Conservation (phyloP, 2,113 vertebrate species). For the Hemiscyllium ocellatum region DNA sequence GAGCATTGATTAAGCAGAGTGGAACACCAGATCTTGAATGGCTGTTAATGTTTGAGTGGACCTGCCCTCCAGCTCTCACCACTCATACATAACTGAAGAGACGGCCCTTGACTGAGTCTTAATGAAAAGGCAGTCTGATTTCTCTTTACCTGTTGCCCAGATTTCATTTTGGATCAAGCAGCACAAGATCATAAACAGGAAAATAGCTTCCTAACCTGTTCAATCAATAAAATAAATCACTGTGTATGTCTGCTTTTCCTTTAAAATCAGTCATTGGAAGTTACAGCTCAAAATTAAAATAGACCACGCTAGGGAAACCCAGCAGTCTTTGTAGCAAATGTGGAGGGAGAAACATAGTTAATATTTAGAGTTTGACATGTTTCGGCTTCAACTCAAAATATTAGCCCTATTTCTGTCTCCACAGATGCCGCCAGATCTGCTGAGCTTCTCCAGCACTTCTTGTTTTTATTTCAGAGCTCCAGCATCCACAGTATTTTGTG, state of each 20-base stretch:
- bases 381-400: no score
- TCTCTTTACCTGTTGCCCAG: not conserved
- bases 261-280: not conserved
- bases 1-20: not conserved
- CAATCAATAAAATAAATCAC: not conserved
- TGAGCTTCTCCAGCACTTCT: no score
- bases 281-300: no score
- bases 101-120: not conserved
- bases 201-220: not conserved
- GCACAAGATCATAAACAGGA: not conserved
- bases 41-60: not conserved
- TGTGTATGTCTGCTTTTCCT: not conserved
- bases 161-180: not conserved
- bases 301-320: no score
- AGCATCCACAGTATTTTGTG: no score
- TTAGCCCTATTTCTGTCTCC: no score
- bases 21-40: not conserved
- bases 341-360: no score
- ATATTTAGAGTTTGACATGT: no score
- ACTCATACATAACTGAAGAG: not conserved
- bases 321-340: no score
- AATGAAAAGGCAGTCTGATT: not conserved
- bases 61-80: not conserved
- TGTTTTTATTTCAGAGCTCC: no score
- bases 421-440: no score